Base-by-base conservation (phyloP, 2,888 invertebrate species). In the Formica aserva region DNA sequence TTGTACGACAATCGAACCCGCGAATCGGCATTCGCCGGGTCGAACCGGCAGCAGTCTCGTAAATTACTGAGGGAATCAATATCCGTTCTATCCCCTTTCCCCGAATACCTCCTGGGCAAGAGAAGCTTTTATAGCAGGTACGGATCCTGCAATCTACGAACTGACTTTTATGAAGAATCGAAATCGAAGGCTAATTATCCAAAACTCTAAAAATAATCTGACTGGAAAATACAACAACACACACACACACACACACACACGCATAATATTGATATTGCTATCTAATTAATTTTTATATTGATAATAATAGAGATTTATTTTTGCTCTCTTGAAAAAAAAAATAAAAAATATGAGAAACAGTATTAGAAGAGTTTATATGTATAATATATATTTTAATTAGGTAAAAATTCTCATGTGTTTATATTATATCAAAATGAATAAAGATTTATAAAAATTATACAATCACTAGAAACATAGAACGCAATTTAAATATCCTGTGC, bases 1-100 rank as follows among this genome's bases (percentile, higher is more conserved):
- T 72, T 80, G 78, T 80, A 80, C 72, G 72, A 78, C 78, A 80
- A 80, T 80, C 72, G 60, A 72, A 80, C 41, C 32, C 72, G 60
- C 72, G 60, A 72, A 72, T 60, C 60, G 57, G 45, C 72, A 80
- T 60, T 32, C 78, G 55, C 55, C 60, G 60, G 60, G 45, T 78
- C 45, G 45, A 60, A 9, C 38, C 35, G 52, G 26, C 26, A 26
- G 29, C 78, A 35, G 72, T 80, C 78, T 72, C 72, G 78, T 80
- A 72, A 80, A 80, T 80, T 80, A 80, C 78, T 32, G 60, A 35
- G 60, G 45, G 72, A 80, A 80, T 72, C 72, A 80, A 80, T 72
- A 80, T 80, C 78, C 45, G 45, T 22, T 72, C 72, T 72, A 22
- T 26, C 35, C 18, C 52, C 29, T 18, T 32, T 1, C 29, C 22